phyloP scores from a whole-genome alignment of 1,140 invertebrate species.

The Brachionus paranguensis region DNA sequence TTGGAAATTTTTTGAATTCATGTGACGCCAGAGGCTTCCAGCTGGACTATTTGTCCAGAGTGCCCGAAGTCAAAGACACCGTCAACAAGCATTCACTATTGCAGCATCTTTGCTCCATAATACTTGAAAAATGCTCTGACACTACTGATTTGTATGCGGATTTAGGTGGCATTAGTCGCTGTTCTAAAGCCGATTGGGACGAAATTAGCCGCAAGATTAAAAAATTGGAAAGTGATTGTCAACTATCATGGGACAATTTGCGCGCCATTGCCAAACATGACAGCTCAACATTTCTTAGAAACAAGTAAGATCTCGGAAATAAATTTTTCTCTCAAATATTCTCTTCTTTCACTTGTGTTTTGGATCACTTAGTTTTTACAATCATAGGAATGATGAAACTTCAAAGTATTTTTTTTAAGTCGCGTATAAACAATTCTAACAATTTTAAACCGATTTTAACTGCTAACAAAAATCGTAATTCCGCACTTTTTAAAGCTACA shows the following conservation, averaged over 20 bases:
- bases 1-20: slow-evolving; percentile 95
- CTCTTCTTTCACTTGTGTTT: not conserved
- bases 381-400: slow-evolving; percentile 35
- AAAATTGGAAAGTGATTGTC: slow-evolving; percentile 88
- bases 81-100: slow-evolving; percentile 94
- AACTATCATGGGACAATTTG: slow-evolving; percentile 92
- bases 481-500: not conserved
- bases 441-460: not conserved
- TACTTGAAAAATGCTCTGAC: slow-evolving; percentile 90
- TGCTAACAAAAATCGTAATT: not conserved
- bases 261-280: slow-evolving; percentile 93
- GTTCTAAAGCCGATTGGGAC: slow-evolving; percentile 58
- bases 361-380: not conserved
- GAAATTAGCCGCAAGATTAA: slow-evolving; percentile 64
- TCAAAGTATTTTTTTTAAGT: slow-evolving; percentile 34
- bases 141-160: slow-evolving; percentile 91
- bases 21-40: slow-evolving; percentile 91
- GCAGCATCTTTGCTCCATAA: slow-evolving; percentile 93
- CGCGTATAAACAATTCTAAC: not conserved
- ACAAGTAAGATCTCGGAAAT: slow-evolving; percentile 60
- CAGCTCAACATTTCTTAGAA: slow-evolving; percentile 72
- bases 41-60: slow-evolving; percentile 92
- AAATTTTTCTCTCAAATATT: not conserved
- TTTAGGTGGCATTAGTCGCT: slow-evolving; percentile 64
- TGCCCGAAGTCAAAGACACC: slow-evolving; percentile 98